Evolutionary conservation across 2,797 vertebrate genomes (phyloP).

Genomic region (Acanthurus lineatus): DNA sequence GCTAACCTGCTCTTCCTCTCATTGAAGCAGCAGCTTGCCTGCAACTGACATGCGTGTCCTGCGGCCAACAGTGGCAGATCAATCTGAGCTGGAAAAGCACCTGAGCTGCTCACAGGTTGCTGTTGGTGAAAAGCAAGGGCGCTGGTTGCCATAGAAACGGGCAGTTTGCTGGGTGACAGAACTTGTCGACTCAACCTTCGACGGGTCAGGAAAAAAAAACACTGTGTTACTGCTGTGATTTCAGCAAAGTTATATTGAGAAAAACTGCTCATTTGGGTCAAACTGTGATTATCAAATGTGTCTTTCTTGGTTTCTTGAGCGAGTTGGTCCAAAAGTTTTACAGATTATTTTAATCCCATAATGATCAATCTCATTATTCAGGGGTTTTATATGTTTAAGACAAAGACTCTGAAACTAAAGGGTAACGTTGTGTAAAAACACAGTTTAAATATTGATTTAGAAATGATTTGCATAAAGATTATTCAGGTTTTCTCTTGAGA

Average conservation of each 20-base stretch:
- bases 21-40: slow-evolving; percentile 17
- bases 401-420: background rate
- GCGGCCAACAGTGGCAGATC: slow-evolving; percentile 23
- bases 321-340: background rate
- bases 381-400: background rate
- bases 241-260: background rate
- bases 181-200: slow-evolving; percentile 23
- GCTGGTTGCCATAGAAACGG: slow-evolving; percentile 61
- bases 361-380: background rate
- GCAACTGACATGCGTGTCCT: slow-evolving; percentile 10
- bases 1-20: slow-evolving; percentile 11
- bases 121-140: slow-evolving; percentile 29
- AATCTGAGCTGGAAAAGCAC: slow-evolving; percentile 35
- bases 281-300: background rate
- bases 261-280: background rate
- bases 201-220: slow-evolving; percentile 22
- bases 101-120: slow-evolving; percentile 52
- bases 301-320: background rate
- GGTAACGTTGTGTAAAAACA: background rate
- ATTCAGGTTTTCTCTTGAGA: background rate
- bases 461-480: background rate
- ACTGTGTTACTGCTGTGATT: background rate
- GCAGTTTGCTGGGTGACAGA: slow-evolving; percentile 53
- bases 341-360: background rate
- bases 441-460: background rate